Evolutionary conservation across 2,888 invertebrate species (phyloP).

Genomic region (Callinectes sapidus): DNA sequence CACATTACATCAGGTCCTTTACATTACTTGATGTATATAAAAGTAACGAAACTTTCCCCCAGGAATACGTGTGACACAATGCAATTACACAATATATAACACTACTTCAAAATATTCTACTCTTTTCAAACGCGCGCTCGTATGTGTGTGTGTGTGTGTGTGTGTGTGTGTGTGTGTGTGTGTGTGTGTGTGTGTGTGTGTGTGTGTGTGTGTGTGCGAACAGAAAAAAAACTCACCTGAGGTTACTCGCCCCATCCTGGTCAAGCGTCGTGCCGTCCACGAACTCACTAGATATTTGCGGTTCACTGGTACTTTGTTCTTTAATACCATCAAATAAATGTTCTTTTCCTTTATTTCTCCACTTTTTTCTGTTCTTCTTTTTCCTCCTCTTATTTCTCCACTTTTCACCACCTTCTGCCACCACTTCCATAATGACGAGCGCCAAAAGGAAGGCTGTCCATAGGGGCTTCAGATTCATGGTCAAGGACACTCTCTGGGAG

Average conservation of each 20-base stretch:
- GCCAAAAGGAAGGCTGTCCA: conserved; percentile 42
- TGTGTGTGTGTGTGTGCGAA: background rate
- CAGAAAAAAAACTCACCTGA: conserved; percentile 18
- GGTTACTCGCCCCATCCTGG: conserved; percentile 22
- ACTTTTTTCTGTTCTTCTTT: conserved; percentile 63
- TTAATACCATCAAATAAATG: conserved; percentile 22
- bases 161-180: conserved; percentile 18
- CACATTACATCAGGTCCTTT: background rate
- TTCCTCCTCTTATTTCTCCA: conserved; percentile 54
- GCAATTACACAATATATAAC: background rate
- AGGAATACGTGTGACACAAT: background rate
- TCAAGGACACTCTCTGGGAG: conserved; percentile 32
- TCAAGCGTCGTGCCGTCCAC: background rate
- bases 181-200: background rate
- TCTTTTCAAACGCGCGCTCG: background rate
- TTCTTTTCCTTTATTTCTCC: conserved; percentile 51
- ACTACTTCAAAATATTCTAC: background rate
- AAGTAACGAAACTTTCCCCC: background rate
- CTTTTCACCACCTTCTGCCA: conserved; percentile 50
- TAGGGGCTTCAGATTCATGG: conserved; percentile 52
- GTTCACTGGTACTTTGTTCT: background rate
- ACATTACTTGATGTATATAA: background rate
- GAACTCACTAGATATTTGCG: background rate
- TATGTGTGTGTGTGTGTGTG: background rate
- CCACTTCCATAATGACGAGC: conserved; percentile 45